Evolutionary conservation across 2,797 vertebrate species (phyloP).

Genomic region (Paramormyrops hopkinsi): DNA sequence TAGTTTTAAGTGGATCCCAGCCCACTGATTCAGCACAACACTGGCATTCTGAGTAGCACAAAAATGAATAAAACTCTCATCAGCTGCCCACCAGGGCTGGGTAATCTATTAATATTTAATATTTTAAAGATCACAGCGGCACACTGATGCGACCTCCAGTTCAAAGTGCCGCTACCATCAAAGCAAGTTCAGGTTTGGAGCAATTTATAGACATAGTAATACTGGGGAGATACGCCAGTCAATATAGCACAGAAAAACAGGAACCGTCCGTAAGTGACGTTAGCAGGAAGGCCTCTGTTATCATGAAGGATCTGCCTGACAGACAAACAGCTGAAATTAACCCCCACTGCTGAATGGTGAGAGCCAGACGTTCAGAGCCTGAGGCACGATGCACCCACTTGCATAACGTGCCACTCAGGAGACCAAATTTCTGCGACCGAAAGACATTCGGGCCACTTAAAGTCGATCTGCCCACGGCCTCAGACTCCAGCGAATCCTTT

Average conservation of each 20-base stretch:
- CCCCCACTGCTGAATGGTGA: neutral
- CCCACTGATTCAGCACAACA: neutral
- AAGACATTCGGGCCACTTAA: neutral
- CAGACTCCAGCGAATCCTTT: neutral
- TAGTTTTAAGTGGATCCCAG: neutral
- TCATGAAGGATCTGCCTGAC: neutral
- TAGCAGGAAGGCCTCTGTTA: neutral
- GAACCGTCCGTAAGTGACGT: neutral
- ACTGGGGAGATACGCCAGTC: neutral
- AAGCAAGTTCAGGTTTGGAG: constrained; percentile 12
- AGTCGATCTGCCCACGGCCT: neutral
- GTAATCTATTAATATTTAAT: constrained; percentile 23
- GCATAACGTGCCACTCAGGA: neutral
- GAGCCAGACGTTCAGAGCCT: neutral
- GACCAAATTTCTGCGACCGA: neutral
- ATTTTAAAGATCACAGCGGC: constrained; percentile 6
- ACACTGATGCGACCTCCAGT: neutral
- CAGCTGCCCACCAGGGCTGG: neutral
- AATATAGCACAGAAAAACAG: neutral
- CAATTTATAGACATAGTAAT: constrained; percentile 6
- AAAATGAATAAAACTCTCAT: constrained; percentile 17
- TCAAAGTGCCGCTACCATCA: constrained; percentile 21
- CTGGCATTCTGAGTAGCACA: neutral
- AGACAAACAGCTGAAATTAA: constrained; percentile 6
- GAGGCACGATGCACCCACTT: neutral